Evolutionary conservation across 2,797 vertebrate genomes (phyloP).

Genomic region (Danio tinwini): DNA sequence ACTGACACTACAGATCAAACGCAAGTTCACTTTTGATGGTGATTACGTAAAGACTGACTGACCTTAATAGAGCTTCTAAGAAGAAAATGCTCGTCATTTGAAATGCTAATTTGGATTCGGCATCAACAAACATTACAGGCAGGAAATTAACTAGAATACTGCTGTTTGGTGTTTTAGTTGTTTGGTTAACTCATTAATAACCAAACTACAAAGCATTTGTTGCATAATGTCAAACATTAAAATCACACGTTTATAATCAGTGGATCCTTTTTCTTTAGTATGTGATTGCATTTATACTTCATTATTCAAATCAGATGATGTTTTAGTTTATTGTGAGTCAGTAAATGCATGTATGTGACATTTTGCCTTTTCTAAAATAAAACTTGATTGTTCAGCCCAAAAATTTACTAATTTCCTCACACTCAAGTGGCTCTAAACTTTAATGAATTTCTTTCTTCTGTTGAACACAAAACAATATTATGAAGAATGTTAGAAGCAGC

Average conservation of each 20-base stretch:
- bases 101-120: slow-evolving; percentile 23
- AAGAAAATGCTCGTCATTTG: slow-evolving; percentile 8
- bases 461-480: no score
- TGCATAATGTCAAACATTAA: not conserved
- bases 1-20: not conserved
- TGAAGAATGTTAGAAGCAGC: no score
- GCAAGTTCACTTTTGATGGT: not conserved
- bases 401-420: no score
- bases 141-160: slow-evolving; percentile 10
- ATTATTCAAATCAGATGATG: not conserved
- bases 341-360: not conserved
- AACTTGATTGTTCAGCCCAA: no score
- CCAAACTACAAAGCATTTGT: not conserved
- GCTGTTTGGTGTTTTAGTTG: not conserved
- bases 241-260: not conserved
- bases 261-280: not conserved
- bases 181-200: not conserved
- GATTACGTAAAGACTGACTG: slow-evolving; percentile 10
- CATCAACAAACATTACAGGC: slow-evolving; percentile 23
- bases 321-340: not conserved
- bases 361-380: not conserved
- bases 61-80: slow-evolving; percentile 3
- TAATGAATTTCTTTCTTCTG: no score
- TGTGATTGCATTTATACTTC: not conserved
- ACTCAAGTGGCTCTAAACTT: no score